These are phyloP conservation scores for Enteromius afrohamiltoni DNA, from an alignment of 2,797 vertebrate species.

Conservation along the genomic window DNA sequence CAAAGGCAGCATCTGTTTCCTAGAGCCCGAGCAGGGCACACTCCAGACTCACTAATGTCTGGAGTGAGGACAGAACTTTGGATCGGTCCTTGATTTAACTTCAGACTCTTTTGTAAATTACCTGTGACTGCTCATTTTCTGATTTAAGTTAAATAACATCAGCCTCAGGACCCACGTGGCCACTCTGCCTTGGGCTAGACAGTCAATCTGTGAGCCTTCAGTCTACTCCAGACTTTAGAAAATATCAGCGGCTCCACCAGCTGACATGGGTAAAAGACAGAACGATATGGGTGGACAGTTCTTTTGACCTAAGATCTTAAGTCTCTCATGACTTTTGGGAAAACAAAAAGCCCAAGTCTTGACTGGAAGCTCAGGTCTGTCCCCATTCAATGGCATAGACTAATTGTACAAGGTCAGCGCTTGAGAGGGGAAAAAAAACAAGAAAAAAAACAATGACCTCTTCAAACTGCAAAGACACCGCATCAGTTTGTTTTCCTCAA, in stretches of 20 bases:
- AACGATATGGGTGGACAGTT: conserved; percentile 48
- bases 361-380: conserved; percentile 32
- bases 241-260: conserved; percentile 54
- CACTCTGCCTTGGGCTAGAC: conserved; percentile 17
- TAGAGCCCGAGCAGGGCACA: conserved; percentile 5
- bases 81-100: neutral
- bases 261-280: conserved; percentile 51
- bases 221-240: conserved; percentile 51
- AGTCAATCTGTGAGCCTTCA: conserved; percentile 43
- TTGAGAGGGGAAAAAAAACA: neutral
- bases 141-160: conserved; percentile 17
- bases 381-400: conserved; percentile 7
- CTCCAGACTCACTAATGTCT: conserved; percentile 28
- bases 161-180: neutral
- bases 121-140: conserved; percentile 43
- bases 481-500: conserved; percentile 47
- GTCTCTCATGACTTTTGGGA: conserved; percentile 20
- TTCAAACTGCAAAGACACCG: conserved; percentile 14
- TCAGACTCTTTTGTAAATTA: conserved; percentile 28
- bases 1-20: conserved; percentile 47
- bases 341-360: conserved; percentile 20
- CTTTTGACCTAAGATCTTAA: conserved; percentile 39
- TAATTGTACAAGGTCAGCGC: conserved; percentile 21
- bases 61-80: conserved; percentile 35
- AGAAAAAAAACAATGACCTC: conserved; percentile 34